Evolutionary conservation across 2,797 vertebrate species (phyloP).

Genomic region (Scleropages formosus): DNA sequence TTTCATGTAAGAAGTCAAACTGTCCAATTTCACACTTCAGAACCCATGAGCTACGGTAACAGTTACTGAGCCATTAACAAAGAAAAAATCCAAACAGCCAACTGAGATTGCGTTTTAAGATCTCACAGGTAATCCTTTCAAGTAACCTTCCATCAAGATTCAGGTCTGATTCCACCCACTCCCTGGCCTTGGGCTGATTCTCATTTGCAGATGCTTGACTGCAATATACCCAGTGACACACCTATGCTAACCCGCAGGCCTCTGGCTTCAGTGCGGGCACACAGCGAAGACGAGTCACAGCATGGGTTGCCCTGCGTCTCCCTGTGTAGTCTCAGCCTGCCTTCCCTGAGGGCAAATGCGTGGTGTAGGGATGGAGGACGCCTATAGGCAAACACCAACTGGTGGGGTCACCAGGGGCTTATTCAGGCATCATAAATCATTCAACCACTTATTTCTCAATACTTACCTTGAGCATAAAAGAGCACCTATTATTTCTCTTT

Average conservation of each 20-base stretch:
- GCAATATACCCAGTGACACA: neutral
- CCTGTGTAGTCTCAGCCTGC: slow-evolving; percentile 10
- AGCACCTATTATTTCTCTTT: neutral
- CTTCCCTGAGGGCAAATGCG: neutral
- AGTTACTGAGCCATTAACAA: neutral
- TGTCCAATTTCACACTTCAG: neutral
- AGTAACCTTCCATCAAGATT: slow-evolving; percentile 58
- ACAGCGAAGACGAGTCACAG: neutral
- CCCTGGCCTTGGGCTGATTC: slow-evolving; percentile 52
- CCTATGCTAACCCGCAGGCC: slow-evolving; percentile 11
- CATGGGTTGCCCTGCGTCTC: neutral
- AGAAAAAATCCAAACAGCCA: slow-evolving; percentile 50
- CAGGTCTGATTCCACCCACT: slow-evolving; percentile 54
- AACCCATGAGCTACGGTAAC: neutral
- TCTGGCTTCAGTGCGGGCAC: no score
- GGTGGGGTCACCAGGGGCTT: neutral
- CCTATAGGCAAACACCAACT: slow-evolving; percentile 4
- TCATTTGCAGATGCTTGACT: slow-evolving; percentile 25
- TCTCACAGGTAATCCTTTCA: slow-evolving; percentile 58
- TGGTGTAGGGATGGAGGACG: neutral
- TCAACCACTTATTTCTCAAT: slow-evolving; percentile 25
- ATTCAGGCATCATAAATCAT: slow-evolving; percentile 10
- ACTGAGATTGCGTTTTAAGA: slow-evolving; percentile 52
- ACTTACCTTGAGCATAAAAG: slow-evolving; percentile 6
- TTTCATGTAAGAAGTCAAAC: neutral